Percentiles rank a stretch among this genome's conserved stretches.
These are phyloP conservation scores for Epirrita christyi DNA, from an alignment of 2,888 invertebrate species.

Conservation along the genomic window DNA sequence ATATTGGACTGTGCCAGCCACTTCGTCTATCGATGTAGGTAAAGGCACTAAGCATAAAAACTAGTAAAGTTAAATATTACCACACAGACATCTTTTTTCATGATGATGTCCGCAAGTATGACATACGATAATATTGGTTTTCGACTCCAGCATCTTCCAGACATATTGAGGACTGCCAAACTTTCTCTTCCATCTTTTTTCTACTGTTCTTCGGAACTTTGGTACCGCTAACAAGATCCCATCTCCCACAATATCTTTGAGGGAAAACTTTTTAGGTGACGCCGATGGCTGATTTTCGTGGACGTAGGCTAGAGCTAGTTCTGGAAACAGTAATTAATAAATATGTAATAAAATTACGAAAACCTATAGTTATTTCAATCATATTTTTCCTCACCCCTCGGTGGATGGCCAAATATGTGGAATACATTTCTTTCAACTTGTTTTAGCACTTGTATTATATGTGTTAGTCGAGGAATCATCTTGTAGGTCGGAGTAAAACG, in stretches of 20 bases:
- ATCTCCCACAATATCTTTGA: conserved; percentile 88
- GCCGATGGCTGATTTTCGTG: conserved; percentile 47
- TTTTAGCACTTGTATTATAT: conserved; percentile 55
- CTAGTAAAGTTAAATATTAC: conserved; percentile 74
- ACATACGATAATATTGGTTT: conserved; percentile 90
- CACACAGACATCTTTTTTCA: conserved; percentile 91
- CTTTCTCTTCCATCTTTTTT: conserved; percentile 89
- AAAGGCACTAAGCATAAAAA: neutral
- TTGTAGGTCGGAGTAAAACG: conserved; percentile 1
- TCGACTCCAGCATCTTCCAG: conserved; percentile 89
- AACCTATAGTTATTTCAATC: neutral
- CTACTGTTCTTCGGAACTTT: conserved; percentile 90
- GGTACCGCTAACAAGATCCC: conserved; percentile 94
- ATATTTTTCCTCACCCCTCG: conserved; percentile 57
- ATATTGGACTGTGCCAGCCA: no score
- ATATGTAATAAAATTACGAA: neutral
- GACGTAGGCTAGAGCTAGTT: conserved; percentile 65
- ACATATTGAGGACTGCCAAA: conserved; percentile 88
- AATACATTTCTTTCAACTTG: conserved; percentile 63
- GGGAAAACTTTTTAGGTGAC: conserved; percentile 65
- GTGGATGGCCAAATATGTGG: conserved; percentile 66
- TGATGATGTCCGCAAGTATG: conserved; percentile 93
- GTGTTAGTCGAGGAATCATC: conserved; percentile 62
- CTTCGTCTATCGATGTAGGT: no score
- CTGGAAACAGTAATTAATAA: conserved; percentile 50